These are phyloP conservation scores for Drosophila virilis DNA, from an alignment of 1,140 invertebrate species.

Conservation along the genomic window DNA sequence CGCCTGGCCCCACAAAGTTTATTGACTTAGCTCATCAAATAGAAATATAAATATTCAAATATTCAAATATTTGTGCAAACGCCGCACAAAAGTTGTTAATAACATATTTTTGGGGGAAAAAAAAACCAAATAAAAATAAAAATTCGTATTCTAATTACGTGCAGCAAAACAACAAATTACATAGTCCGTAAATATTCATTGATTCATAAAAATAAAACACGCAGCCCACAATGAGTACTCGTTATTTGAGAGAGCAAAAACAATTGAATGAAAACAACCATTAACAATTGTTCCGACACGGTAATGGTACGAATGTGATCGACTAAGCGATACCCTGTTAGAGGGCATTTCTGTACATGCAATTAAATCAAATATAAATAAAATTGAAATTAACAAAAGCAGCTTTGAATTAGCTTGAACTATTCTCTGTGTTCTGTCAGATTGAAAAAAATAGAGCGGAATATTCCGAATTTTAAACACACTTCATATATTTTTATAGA, in stretches of 20 bases:
- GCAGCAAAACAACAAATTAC: background rate
- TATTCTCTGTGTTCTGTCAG: too few species aligned
- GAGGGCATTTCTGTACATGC: too few species aligned
- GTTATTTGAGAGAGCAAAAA: constrained; percentile 1
- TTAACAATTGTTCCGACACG: too few species aligned
- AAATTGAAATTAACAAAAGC: too few species aligned
- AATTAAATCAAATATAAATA: too few species aligned
- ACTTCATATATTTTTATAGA: too few species aligned
- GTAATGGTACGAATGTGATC: background rate
- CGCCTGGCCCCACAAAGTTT: constrained; percentile 44
- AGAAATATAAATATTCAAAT: constrained; percentile 17
- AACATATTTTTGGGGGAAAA: background rate
- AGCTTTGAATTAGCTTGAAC: too few species aligned
- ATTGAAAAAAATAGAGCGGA: too few species aligned
- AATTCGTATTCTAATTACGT: constrained; percentile 1
- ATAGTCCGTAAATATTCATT: constrained; percentile 30
- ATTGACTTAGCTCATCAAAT: constrained; percentile 59
- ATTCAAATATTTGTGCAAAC: constrained; percentile 7
- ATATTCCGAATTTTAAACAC: too few species aligned
- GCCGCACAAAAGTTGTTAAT: background rate
- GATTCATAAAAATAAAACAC: constrained; percentile 29
- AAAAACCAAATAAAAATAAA: constrained; percentile 5
- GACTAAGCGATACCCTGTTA: background rate
- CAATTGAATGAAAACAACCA: constrained; percentile 20
- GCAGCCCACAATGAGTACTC: constrained; percentile 1